A percentile compares a stretch with the other conserved stretches of the same genome.
Evolutionary conservation across 2,113 vertebrate genomes (phyloP).

Genomic region (Verasper variegatus): DNA sequence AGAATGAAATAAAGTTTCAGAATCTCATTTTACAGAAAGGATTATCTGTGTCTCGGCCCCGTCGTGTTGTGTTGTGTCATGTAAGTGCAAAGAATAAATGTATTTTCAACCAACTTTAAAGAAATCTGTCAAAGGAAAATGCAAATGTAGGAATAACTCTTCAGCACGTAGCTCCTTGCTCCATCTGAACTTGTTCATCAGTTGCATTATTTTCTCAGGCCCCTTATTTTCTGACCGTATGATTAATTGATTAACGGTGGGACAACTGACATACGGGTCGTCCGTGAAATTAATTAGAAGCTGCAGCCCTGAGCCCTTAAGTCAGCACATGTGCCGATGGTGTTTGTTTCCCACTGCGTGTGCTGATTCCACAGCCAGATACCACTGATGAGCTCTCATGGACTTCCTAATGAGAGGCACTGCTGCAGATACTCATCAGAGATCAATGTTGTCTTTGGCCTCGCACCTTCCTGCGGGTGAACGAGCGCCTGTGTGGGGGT

Average conservation of each 20-base stretch:
- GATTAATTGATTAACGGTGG: neutral
- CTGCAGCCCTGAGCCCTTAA: neutral
- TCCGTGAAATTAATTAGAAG: neutral
- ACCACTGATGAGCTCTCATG: conserved; percentile 53
- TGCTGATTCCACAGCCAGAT: conserved; percentile 53
- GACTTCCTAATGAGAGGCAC: conserved; percentile 56
- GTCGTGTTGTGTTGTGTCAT: no score
- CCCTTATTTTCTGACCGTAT: neutral
- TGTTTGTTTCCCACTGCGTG: conserved; percentile 2
- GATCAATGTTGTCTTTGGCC: conserved; percentile 62
- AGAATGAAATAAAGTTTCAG: no score
- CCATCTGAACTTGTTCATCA: neutral
- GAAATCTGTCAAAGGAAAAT: no score
- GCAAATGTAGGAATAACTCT: no score
- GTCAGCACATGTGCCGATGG: conserved; percentile 3
- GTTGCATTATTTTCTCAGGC: neutral
- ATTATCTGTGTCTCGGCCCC: no score
- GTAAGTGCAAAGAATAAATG: no score
- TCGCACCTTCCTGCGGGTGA: conserved; percentile 37
- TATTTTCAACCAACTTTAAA: no score
- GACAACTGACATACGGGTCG: neutral
- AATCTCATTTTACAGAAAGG: no score
- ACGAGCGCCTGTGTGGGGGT: neutral
- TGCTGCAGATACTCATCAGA: conserved; percentile 61
- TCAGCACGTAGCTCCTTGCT: neutral